Percentiles rank a stretch among this genome's conserved stretches.
Evolutionary conservation across 2,113 vertebrate species (phyloP).

Genomic region (Tupaia chinensis): DNA sequence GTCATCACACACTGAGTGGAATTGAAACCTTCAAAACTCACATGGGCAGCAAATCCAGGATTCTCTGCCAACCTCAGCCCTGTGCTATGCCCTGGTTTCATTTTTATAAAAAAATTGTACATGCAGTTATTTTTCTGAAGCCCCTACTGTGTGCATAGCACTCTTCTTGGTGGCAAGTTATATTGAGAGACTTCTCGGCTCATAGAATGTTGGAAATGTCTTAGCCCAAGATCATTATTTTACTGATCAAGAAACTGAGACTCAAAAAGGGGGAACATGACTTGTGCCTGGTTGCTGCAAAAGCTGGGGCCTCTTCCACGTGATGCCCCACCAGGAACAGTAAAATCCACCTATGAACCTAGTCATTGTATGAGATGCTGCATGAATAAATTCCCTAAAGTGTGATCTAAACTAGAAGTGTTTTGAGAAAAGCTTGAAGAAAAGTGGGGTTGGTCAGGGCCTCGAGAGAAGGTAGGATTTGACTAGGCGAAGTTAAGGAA

Average conservation of each 20-base stretch:
- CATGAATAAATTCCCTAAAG: neutral
- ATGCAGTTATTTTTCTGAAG: neutral
- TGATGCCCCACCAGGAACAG: neutral
- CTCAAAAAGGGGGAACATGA: neutral
- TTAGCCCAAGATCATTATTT: constrained; percentile 20
- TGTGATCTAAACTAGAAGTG: neutral
- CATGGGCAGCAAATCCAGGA: neutral
- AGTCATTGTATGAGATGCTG: neutral
- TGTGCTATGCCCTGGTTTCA: neutral
- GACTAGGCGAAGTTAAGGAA: neutral
- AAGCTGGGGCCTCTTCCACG: neutral
- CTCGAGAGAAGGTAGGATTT: neutral
- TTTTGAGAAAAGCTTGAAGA: constrained; percentile 4
- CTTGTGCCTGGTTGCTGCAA: neutral
- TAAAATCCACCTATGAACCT: neutral
- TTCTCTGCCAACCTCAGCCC: neutral
- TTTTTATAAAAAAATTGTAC: neutral
- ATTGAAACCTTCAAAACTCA: constrained; percentile 11
- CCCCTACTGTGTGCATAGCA: neutral
- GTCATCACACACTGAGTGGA: neutral
- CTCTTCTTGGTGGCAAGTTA: neutral
- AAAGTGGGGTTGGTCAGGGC: neutral
- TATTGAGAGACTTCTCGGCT: neutral
- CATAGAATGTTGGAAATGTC: neutral
- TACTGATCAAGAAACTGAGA: neutral